Conservation (phyloP, 1,140 invertebrate species). For the Cephus cinctus region DNA sequence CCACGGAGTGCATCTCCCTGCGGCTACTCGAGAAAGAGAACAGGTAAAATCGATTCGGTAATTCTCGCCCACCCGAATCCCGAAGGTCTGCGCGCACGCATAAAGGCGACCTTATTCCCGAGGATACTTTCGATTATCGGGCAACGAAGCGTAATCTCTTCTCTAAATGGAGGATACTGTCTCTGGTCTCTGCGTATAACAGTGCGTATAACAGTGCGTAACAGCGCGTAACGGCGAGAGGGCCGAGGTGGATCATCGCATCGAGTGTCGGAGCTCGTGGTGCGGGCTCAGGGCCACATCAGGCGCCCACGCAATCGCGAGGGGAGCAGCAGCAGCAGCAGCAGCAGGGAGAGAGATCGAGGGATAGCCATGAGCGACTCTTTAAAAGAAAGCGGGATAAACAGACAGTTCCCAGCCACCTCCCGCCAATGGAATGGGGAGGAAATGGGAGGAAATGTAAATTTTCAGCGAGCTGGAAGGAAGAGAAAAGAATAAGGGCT, state of each 20-base stretch:
- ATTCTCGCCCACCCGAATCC: not conserved
- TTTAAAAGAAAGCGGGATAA: slow-evolving; percentile 56
- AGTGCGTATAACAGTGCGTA: too few species aligned
- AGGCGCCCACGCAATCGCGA: slow-evolving; percentile 8
- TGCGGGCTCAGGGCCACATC: slow-evolving; percentile 25
- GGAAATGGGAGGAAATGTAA: slow-evolving; percentile 52
- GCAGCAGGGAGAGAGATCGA: slow-evolving; percentile 30
- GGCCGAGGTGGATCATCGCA: too few species aligned
- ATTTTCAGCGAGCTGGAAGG: slow-evolving; percentile 56
- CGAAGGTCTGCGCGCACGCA: slow-evolving; percentile 30
- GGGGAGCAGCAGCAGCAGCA: slow-evolving; percentile 12
- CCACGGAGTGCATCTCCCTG: not conserved
- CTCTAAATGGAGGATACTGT: slow-evolving; percentile 51
- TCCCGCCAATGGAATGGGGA: slow-evolving; percentile 6
- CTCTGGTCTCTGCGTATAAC: too few species aligned
- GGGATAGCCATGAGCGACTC: slow-evolving; percentile 27
- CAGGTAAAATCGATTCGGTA: too few species aligned
- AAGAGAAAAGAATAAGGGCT: slow-evolving; percentile 56
- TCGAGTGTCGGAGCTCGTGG: slow-evolving; percentile 10
- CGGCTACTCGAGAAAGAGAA: not conserved
- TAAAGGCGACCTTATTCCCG: too few species aligned
- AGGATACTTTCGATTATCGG: slow-evolving; percentile 56
- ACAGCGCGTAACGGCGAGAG: slow-evolving; percentile 30
- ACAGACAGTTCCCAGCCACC: slow-evolving; percentile 48
- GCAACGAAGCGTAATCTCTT: slow-evolving; percentile 52